These are phyloP conservation scores for Nymphicus hollandicus DNA, from an alignment of 2,113 vertebrate genomes.

Conservation along the genomic window DNA sequence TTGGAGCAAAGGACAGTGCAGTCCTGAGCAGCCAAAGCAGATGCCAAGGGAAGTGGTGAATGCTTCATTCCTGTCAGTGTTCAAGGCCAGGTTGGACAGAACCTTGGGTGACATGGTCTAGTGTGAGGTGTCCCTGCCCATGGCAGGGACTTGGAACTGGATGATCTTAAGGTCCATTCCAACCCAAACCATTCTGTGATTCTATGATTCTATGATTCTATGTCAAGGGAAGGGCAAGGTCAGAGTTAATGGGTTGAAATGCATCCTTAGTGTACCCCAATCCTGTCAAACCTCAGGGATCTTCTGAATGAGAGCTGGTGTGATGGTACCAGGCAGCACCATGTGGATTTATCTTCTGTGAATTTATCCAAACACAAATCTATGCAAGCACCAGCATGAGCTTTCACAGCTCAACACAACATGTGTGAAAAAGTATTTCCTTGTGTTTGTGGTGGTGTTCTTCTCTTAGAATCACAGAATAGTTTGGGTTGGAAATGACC, in stretches of 20 bases:
- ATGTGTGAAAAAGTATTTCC: not conserved
- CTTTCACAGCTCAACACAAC: not conserved
- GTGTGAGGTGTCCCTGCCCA: not conserved
- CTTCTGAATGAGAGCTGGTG: not conserved
- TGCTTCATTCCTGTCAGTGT: not conserved
- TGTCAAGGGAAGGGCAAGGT: not conserved
- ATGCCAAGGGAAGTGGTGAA: not conserved
- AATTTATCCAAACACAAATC: not conserved
- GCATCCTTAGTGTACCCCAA: fast-evolving
- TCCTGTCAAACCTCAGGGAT: not conserved
- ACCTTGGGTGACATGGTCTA: not conserved
- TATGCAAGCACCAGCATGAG: not conserved
- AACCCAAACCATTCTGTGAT: not conserved
- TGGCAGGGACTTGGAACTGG: not conserved
- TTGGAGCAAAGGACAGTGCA: not conserved
- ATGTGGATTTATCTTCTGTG: not conserved
- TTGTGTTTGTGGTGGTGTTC: not conserved
- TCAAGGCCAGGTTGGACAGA: not conserved
- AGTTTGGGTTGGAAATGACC: not conserved
- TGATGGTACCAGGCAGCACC: too few relatives aligned
- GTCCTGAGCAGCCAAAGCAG: not conserved
- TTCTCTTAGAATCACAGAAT: not conserved
- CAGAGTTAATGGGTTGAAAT: not conserved
- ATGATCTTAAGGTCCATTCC: not conserved
- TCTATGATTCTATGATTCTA: not conserved